A percentile compares a stretch with the other conserved stretches of the same genome.
Conservation (phyloP, 2,113 vertebrate species). For the Entelurus aequoreus region DNA sequence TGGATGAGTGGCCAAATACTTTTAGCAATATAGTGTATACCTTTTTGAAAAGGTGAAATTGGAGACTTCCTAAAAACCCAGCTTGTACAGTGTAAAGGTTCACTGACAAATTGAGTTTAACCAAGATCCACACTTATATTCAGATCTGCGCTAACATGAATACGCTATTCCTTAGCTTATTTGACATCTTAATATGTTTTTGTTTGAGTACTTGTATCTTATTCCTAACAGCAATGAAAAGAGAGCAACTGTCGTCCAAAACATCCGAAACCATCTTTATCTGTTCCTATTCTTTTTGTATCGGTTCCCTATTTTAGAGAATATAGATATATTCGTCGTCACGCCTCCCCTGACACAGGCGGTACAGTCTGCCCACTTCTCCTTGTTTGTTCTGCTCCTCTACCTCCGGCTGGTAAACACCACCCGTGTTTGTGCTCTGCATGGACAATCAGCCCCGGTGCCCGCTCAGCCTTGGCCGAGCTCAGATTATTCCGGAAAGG, state of each 20-base stretch:
- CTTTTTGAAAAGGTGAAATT: too few relatives aligned
- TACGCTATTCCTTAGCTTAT: neutral
- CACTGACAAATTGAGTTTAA: too few relatives aligned
- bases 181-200: neutral
- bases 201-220: neutral
- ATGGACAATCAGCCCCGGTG: conserved; percentile 51
- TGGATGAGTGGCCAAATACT: too few relatives aligned
- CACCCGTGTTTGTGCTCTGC: conserved; percentile 53
- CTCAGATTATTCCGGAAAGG: conserved; percentile 61
- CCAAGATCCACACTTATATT: too few relatives aligned
- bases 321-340: conserved; percentile 5
- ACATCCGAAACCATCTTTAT: neutral
- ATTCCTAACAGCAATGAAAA: neutral
- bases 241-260: neutral
- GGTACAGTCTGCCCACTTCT: conserved; percentile 36
- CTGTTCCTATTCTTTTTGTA: neutral
- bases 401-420: conserved; percentile 63
- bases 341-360: conserved; percentile 16
- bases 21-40: too few relatives aligned
- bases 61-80: too few relatives aligned
- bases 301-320: neutral
- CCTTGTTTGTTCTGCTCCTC: conserved; percentile 56
- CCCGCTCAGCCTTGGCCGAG: conserved; percentile 48
- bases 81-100: too few relatives aligned
- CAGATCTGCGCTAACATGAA: neutral